Base-by-base conservation (phyloP, 2,797 vertebrate species). In the Sebastes diploproa region DNA sequence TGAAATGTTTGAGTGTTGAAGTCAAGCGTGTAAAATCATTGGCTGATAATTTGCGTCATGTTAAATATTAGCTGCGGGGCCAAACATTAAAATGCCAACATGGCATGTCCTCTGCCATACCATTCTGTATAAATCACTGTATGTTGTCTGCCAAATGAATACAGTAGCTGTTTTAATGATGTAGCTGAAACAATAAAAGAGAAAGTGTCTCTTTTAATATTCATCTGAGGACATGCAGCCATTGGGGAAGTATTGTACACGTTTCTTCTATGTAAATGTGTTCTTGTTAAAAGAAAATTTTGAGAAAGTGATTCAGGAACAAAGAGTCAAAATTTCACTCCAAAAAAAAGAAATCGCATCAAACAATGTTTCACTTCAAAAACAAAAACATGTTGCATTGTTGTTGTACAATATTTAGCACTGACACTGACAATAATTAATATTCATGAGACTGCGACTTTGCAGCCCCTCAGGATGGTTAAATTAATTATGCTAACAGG, bases 401-500 rank as follows among this genome's bases (percentile, higher is more conserved):
- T 96, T 95, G 94, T 92, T 85, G 77, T 77, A 92, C 86, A 93
- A 75, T 78, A 88, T 82, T 86, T 89, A 89, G 84, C 87, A 68
- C 56, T 81, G 87, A 89, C 84, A 89, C 74, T 91, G 89, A 91
- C 89, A 85, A 85, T 86, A 78, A 95, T 93, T 88, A 91, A 93
- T 93, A 94, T 95, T 92, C 88, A 94, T 93, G 90, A 93, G 86
- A 64, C 72, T 87, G 83, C 30, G 77, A 91, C 90, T 92, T 87
- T 91, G 87, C 81, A 80, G 81, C 90, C 90, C 91, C 91, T 89
- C 87, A 92, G 94, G 92, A 94, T 92, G 89, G 78, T 86, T 90
- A 93, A 91, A 94, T 92, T 92, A 95, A 95, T 94, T 91, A 94
- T 92, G 89, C 92, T 94, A 95, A 95, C 94, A 89, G 92, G 92